A percentile compares a stretch with the other conserved stretches of the same genome.
Evolutionary conservation across 2,888 invertebrate genomes (phyloP).

Genomic region (Drosophila ustulata): DNA sequence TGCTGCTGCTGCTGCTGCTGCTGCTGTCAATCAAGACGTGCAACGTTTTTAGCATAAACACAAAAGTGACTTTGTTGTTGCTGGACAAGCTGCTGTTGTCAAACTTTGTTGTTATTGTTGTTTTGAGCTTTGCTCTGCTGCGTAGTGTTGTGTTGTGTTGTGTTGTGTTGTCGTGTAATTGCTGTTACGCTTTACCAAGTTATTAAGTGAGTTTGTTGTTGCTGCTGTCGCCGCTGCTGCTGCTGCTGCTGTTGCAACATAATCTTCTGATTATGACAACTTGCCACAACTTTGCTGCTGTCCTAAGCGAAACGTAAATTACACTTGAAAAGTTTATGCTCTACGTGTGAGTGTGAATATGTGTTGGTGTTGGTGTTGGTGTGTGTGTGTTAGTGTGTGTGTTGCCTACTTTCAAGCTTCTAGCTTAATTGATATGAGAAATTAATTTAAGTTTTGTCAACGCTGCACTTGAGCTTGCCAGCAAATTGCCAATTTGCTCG

Average conservation of each 20-base stretch:
- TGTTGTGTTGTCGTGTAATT: slow-evolving; percentile 58
- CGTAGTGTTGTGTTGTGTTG: slow-evolving; percentile 15
- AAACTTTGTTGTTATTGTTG: slow-evolving; percentile 49
- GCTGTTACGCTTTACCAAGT: slow-evolving; percentile 68
- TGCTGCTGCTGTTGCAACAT: slow-evolving; percentile 59
- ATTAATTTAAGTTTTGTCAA: slow-evolving; percentile 61
- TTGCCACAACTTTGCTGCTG: slow-evolving; percentile 45
- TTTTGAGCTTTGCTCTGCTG: slow-evolving; percentile 24
- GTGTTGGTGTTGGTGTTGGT: not conserved
- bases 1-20: slow-evolving; percentile 40
- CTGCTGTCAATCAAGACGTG: slow-evolving; percentile 73
- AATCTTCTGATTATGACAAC: slow-evolving; percentile 73
- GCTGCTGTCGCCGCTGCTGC: slow-evolving; percentile 26
- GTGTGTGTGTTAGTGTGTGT: slow-evolving; percentile 7
- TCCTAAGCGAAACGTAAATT: slow-evolving; percentile 53
- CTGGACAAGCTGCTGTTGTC: slow-evolving; percentile 59
- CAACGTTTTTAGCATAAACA: slow-evolving; percentile 65
- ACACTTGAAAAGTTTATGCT: slow-evolving; percentile 52
- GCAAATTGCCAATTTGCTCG: slow-evolving; percentile 42
- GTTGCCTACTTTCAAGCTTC: slow-evolving; percentile 47
- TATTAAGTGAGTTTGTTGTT: slow-evolving; percentile 70
- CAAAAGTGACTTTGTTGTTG: slow-evolving; percentile 60
- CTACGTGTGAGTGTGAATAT: not conserved
- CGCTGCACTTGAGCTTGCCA: slow-evolving; percentile 31
- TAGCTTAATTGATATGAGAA: slow-evolving; percentile 36